phyloP scores from a whole-genome alignment of 1,140 invertebrate species.

The Meloidogyne chitwoodi region DNA sequence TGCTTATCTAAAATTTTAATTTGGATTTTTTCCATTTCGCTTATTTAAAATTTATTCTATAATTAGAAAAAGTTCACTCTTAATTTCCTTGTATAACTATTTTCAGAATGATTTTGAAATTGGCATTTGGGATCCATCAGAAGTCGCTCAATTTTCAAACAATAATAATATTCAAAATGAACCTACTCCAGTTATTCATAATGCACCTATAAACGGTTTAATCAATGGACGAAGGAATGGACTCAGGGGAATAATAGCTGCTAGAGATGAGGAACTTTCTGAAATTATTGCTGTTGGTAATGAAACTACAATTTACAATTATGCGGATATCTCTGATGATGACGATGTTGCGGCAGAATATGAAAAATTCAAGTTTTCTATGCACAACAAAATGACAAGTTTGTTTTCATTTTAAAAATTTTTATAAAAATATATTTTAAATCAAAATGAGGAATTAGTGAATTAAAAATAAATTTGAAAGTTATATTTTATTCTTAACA shows the following conservation, averaged over 20 bases:
- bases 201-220: neutral
- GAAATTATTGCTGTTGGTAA: conserved; percentile 25
- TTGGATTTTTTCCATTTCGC: too few relatives aligned
- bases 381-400: conserved; percentile 32
- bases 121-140: conserved; percentile 56
- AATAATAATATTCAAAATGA: neutral
- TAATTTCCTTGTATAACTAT: neutral
- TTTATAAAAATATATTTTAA: too few relatives aligned
- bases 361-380: conserved; percentile 39
- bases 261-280: conserved; percentile 22
- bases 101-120: conserved; percentile 42
- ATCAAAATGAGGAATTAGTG: too few relatives aligned
- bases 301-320: conserved; percentile 22
- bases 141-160: conserved; percentile 19
- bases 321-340: conserved; percentile 44
- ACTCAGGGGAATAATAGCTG: neutral
- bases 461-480: neutral
- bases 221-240: conserved; percentile 5
- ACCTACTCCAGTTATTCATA: neutral
- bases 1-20: too few relatives aligned
- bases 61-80: too few relatives aligned
- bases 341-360: conserved; percentile 39
- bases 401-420: neutral
- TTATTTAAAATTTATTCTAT: too few relatives aligned
- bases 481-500: neutral